Conservation (phyloP, 2,113 vertebrate species). For the Chloroceryle aenea region DNA sequence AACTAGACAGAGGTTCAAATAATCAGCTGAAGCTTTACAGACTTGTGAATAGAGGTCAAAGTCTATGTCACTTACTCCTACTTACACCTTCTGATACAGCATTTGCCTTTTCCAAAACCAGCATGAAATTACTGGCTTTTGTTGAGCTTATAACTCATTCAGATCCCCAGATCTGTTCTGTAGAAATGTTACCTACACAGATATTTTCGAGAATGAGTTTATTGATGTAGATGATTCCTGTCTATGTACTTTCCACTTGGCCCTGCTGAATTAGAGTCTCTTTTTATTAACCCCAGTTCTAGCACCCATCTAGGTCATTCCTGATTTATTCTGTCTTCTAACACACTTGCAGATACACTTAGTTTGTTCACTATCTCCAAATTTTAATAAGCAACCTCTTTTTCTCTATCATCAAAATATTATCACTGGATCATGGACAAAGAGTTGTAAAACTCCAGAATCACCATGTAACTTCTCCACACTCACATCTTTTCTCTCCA, state of each 20-base stretch:
- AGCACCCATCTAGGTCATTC: neutral
- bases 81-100: neutral
- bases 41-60: neutral
- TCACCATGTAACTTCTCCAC: rapidly evolving
- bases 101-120: neutral
- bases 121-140: neutral
- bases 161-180: neutral
- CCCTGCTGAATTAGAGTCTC: neutral
- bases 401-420: neutral
- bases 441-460: neutral
- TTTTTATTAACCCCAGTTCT: neutral
- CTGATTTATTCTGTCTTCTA: neutral
- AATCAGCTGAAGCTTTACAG: neutral
- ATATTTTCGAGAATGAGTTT: neutral
- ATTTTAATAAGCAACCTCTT: neutral
- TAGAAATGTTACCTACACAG: neutral
- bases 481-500: neutral
- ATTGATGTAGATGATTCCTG: neutral
- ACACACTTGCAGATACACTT: neutral
- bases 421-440: neutral
- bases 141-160: neutral
- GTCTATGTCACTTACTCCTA: neutral
- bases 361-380: neutral
- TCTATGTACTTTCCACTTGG: neutral
- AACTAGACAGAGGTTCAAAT: neutral